Conservation (phyloP, 2,113 vertebrate species). For the Pluvianellus socialis region DNA sequence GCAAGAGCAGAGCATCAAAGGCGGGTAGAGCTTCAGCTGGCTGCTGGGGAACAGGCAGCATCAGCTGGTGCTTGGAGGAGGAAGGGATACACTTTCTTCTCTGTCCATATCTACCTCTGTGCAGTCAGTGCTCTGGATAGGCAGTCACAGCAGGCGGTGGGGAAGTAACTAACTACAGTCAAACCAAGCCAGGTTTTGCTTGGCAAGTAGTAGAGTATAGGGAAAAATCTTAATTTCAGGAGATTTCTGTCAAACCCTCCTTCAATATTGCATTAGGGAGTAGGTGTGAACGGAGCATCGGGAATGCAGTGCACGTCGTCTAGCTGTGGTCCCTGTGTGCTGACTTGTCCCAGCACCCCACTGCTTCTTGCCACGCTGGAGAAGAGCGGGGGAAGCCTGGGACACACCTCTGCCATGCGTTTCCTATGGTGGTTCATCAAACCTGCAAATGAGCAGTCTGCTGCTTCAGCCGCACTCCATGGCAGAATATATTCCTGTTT, state of each 20-base stretch:
- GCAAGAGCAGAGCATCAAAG: not conserved
- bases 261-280: not conserved
- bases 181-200: not conserved
- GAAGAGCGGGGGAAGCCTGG: not conserved
- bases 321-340: not conserved
- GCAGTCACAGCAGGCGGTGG: not conserved
- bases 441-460: not conserved
- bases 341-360: not conserved
- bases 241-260: not conserved
- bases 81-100: not conserved
- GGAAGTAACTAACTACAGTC: not conserved
- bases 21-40: not conserved
- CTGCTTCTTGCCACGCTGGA: accelerated
- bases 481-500: not conserved
- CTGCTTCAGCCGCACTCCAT: not conserved
- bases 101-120: not conserved
- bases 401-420: not conserved
- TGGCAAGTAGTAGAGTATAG: not conserved
- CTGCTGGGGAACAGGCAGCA: not conserved
- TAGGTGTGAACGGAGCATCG: not conserved
- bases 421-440: not conserved
- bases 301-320: not conserved
- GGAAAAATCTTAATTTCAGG: not conserved
- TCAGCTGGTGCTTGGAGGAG: not conserved
- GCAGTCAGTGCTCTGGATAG: not conserved